Evolutionary conservation across 2,888 invertebrate genomes (phyloP).

Genomic region (Spodoptera picta): DNA sequence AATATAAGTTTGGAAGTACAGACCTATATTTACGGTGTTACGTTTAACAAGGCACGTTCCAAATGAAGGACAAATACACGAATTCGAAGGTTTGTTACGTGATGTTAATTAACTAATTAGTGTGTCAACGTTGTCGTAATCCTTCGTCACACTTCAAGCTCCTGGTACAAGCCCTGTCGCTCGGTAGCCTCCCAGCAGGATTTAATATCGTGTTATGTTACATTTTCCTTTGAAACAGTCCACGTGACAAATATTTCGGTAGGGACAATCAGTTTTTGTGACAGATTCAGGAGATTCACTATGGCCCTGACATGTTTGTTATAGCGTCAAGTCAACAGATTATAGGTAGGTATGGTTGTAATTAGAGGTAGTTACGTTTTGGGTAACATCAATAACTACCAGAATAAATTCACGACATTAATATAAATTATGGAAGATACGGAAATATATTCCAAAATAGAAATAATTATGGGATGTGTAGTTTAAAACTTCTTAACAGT

Average conservation of each 20-base stretch:
- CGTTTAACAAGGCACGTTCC: conserved; percentile 1
- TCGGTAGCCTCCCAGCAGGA: conserved; percentile 11
- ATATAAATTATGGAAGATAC: too few relatives aligned
- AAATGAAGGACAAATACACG: conserved; percentile 22
- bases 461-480: conserved; percentile 8
- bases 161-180: background rate
- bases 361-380: too few relatives aligned
- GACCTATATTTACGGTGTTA: conserved; percentile 1
- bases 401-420: too few relatives aligned
- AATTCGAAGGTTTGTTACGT: conserved; percentile 11
- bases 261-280: conserved; percentile 23
- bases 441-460: background rate
- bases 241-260: conserved; percentile 22
- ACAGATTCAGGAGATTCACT: conserved; percentile 6
- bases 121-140: conserved; percentile 7
- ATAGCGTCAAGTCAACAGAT: background rate
- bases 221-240: conserved; percentile 14
- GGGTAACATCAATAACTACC: too few relatives aligned
- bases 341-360: background rate
- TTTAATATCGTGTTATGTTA: conserved; percentile 21
- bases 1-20: conserved; percentile 12
- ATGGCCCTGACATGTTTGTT: conserved; percentile 7
- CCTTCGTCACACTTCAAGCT: conserved; percentile 3
- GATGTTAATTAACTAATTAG: conserved; percentile 24
- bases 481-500: conserved; percentile 8